phyloP scores from a whole-genome alignment of 1,140 invertebrate species.

The Drosophila pallidifrons region DNA sequence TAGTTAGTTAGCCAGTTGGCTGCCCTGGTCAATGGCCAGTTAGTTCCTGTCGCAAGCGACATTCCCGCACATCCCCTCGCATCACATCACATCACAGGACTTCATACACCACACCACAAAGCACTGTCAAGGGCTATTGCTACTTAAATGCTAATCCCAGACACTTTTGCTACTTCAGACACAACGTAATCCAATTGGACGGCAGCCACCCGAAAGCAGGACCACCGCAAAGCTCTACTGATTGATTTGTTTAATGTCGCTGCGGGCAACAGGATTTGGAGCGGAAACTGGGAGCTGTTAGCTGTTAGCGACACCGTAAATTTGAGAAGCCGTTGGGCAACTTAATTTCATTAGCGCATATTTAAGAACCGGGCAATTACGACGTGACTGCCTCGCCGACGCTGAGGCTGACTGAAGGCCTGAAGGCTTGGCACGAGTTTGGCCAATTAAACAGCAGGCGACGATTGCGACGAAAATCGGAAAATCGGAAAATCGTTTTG shows the following conservation, averaged over 20 bases:
- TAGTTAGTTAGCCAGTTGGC: conserved; percentile 56
- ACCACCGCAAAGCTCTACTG: conserved; percentile 68
- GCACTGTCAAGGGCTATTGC: conserved; percentile 20
- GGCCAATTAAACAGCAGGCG: conserved; percentile 60
- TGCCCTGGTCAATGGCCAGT: conserved; percentile 49
- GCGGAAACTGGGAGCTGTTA: conserved; percentile 3
- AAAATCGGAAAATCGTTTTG: conserved; percentile 39
- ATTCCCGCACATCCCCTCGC: not conserved
- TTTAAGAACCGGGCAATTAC: conserved; percentile 68
- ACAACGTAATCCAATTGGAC: conserved; percentile 38
- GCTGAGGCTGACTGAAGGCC: not conserved
- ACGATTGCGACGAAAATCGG: not conserved
- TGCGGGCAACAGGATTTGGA: conserved; percentile 41
- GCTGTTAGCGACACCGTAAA: conserved; percentile 55
- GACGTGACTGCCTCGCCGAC: conserved; percentile 17
- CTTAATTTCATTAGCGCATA: conserved; percentile 79
- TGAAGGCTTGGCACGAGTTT: conserved; percentile 1
- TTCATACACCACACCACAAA: not conserved
- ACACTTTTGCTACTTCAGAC: conserved; percentile 62
- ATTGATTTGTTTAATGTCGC: conserved; percentile 81
- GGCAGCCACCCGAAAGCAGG: conserved; percentile 7
- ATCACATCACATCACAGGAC: no score
- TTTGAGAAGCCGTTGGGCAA: conserved; percentile 53
- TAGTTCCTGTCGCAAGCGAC: conserved; percentile 45
- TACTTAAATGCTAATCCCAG: conserved; percentile 78